Percentiles rank a stretch among this genome's conserved stretches.
These are phyloP conservation scores for Nematostella vectensis DNA, from an alignment of 92 coral and sea anemone genomes.

Conservation along the genomic window DNA sequence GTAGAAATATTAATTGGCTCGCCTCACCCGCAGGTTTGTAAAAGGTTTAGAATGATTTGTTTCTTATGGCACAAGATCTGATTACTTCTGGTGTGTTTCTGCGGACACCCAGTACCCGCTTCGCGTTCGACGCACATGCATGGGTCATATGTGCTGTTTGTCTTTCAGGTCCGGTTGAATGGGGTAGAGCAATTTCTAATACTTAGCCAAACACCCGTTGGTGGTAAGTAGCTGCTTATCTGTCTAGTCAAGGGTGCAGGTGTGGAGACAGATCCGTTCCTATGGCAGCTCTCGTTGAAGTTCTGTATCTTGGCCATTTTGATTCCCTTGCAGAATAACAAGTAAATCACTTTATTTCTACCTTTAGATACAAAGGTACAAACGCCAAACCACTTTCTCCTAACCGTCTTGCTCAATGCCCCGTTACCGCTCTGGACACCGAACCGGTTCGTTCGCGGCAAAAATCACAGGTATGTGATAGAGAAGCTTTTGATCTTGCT, in stretches of 20 bases:
- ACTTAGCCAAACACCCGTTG: conserved; percentile 85
- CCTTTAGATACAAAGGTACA: conserved; percentile 74
- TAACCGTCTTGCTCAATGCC: conserved; percentile 64
- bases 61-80: too few relatives aligned
- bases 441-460: conserved; percentile 68
- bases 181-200: conserved; percentile 76
- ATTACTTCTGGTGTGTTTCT: too few relatives aligned
- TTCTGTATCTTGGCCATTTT: too few relatives aligned
- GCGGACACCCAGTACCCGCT: too few relatives aligned
- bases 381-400: conserved; percentile 78
- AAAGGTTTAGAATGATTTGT: too few relatives aligned
- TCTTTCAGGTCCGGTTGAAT: conserved; percentile 64
- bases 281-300: too few relatives aligned
- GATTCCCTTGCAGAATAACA: too few relatives aligned
- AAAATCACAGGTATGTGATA: conserved; percentile 51
- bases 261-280: too few relatives aligned
- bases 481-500: neutral
- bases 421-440: conserved; percentile 86
- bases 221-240: conserved; percentile 37
- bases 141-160: neutral
- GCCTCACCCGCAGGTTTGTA: conserved; percentile 67
- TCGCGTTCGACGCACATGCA: too few relatives aligned
- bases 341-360: too few relatives aligned
- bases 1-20: conserved; percentile 76
- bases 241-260: too few relatives aligned